These are phyloP conservation scores for Gouania willdenowi DNA, from an alignment of 2,797 vertebrate genomes.

Conservation along the genomic window DNA sequence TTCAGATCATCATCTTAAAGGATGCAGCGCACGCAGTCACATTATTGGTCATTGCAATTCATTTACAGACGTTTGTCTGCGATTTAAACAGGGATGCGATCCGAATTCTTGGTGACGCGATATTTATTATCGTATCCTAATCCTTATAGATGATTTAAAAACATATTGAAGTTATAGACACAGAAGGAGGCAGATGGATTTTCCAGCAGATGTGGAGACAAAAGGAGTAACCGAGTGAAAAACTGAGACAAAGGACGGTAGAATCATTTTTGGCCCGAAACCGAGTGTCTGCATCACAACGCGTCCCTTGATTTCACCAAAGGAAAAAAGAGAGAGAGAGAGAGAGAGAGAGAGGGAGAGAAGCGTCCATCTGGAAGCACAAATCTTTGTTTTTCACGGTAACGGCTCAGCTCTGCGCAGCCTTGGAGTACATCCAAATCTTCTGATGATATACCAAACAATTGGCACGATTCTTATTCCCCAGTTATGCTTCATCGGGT, in stretches of 20 bases:
- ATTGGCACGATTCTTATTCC: too few species aligned
- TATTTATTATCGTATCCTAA: too few species aligned
- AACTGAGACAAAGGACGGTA: slow-evolving; percentile 69
- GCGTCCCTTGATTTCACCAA: background rate
- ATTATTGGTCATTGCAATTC: too few species aligned
- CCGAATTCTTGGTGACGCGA: too few species aligned
- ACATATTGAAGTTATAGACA: slow-evolving; percentile 28
- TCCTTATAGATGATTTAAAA: slow-evolving; percentile 2
- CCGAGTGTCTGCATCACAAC: slow-evolving; percentile 16
- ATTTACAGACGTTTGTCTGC: too few species aligned
- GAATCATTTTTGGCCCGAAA: slow-evolving; percentile 40
- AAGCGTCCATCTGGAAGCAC: too few species aligned
- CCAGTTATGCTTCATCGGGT: too few species aligned
- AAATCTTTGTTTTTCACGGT: background rate
- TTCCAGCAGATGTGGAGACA: slow-evolving; percentile 73
- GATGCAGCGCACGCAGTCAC: too few species aligned
- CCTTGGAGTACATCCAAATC: slow-evolving; percentile 1
- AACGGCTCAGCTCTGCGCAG: background rate
- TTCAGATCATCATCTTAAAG: background rate
- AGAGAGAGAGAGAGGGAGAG: too few species aligned
- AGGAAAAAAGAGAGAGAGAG: background rate
- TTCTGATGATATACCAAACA: too few species aligned
- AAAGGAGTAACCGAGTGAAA: slow-evolving; percentile 73
- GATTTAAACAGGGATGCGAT: too few species aligned
- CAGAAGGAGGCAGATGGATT: slow-evolving; percentile 49